A percentile compares a stretch with the other conserved stretches of the same genome.
Evolutionary conservation across 1,140 invertebrate species (phyloP).

Genomic region (Trigoniulus corallinus): DNA sequence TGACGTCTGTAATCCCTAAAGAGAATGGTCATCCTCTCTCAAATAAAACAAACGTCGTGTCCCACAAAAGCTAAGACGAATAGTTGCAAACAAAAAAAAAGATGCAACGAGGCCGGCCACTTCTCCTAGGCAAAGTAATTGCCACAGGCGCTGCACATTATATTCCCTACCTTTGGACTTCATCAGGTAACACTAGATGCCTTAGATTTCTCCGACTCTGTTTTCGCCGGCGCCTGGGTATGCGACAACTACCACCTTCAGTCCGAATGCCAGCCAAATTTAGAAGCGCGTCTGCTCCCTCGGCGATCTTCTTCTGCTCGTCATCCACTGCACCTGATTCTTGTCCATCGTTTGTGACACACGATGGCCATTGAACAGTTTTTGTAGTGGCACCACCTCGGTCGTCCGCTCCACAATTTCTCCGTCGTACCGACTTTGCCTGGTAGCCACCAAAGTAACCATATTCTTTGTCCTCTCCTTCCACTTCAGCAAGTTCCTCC

Average conservation of each 20-base stretch:
- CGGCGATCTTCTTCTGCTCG: constrained; percentile 54
- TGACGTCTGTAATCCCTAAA: too few relatives aligned
- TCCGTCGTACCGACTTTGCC: background rate
- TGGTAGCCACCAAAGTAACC: background rate
- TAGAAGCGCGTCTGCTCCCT: constrained; percentile 58
- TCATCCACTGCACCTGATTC: constrained; percentile 26
- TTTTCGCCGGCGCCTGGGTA: background rate
- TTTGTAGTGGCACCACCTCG: background rate
- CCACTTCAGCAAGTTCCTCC: too few relatives aligned
- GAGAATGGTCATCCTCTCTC: too few relatives aligned
- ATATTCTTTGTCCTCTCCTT: background rate
- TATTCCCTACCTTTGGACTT: too few relatives aligned
- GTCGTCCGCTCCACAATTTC: background rate
- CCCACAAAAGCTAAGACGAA: too few relatives aligned
- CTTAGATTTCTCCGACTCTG: background rate
- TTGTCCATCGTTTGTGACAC: background rate
- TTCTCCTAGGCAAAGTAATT: too few relatives aligned
- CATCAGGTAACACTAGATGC: too few relatives aligned
- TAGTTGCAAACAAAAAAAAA: too few relatives aligned
- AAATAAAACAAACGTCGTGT: too few relatives aligned
- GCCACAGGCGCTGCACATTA: too few relatives aligned
- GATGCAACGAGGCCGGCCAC: too few relatives aligned
- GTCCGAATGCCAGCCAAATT: constrained; percentile 43
- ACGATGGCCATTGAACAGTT: background rate
- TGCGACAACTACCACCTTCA: background rate